phyloP scores from a whole-genome alignment of 2,797 vertebrate species.

The Labeo calbasu region DNA sequence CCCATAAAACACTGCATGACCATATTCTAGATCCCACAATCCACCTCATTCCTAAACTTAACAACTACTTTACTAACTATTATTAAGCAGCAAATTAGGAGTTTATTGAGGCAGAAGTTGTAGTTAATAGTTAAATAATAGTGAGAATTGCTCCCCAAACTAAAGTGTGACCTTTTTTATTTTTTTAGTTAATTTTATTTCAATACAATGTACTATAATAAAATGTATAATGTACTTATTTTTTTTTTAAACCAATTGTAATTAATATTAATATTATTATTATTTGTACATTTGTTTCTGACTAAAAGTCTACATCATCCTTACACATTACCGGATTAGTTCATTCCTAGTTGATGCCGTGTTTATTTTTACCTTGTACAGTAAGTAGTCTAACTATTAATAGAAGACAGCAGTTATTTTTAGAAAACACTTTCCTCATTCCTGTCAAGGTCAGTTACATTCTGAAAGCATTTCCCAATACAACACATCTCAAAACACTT shows the following conservation, averaged over 20 bases:
- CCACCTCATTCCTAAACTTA: too few species aligned
- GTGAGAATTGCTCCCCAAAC: too few species aligned
- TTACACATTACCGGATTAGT: background rate
- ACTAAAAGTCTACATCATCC: too few species aligned
- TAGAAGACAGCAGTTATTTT: conserved; percentile 26
- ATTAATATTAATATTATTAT: too few species aligned
- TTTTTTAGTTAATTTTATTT: background rate
- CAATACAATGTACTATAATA: background rate
- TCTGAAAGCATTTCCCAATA: background rate
- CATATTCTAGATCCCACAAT: too few species aligned
- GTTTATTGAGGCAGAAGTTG: too few species aligned
- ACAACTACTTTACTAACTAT: too few species aligned
- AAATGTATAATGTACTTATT: background rate
- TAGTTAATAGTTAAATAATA: too few species aligned
- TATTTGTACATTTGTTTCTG: too few species aligned
- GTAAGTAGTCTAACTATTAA: conserved; percentile 3
- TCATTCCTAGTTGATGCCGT: background rate
- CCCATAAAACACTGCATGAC: too few species aligned
- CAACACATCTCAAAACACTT: background rate
- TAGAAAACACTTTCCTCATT: conserved; percentile 35
- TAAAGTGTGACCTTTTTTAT: too few species aligned
- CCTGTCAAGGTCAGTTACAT: conserved; percentile 4
- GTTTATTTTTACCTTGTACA: background rate
- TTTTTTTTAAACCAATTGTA: background rate
- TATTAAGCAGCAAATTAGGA: too few species aligned